Evolutionary conservation across 2,113 vertebrate species (phyloP), one percentile per base, ranked within the genome.

Genomic region (Varanus komodoensis): DNA sequence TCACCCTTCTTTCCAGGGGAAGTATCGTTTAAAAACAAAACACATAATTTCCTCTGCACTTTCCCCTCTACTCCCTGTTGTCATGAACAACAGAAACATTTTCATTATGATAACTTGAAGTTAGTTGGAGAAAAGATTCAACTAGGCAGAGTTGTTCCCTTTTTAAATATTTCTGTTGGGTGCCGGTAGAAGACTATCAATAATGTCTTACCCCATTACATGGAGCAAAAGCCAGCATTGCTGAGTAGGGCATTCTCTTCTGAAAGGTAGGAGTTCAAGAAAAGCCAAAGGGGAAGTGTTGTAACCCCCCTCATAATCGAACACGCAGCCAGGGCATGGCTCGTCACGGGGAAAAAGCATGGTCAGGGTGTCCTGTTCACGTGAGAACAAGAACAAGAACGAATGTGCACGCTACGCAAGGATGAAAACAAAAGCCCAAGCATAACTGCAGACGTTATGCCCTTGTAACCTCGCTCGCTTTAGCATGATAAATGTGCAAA

Each of bases 211-310:
- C 0, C 1, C 84, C 48, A 25, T 88, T 79, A 27, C 2, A 86
- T 52, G 29, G 0, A 38, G 5, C 4, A 73, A 90, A 92, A 90
- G 3, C 21, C 38, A 90, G 9, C 6, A 79, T 0, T 79, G 6
- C 38, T 17, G 14, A 86, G 29, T 84, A 89, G 29, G n/a, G 74
- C 1, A 32, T 32, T 48, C 44, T 83, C 80, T 92, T 87, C 52
- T 89, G 32, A 91, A 87, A 77, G 2, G 87, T 14, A 1, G 17
- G 3, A 1, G 14, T 0, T 14, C 1, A 89, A 3, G 4, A 87
- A 54, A 92, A 93, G 67, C 71, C 1, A 92, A 91, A 91, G 44
- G 4, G 50, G 83, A n/a, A n/a, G n/a, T n/a, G n/a, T n/a, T n/a
- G n/a, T n/a, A n/a, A n/a, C n/a, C n/a, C n/a, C n/a, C n/a, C n/a